Evolutionary conservation across 2,113 vertebrate genomes (phyloP).

Genomic region (Apodemus sylvaticus): DNA sequence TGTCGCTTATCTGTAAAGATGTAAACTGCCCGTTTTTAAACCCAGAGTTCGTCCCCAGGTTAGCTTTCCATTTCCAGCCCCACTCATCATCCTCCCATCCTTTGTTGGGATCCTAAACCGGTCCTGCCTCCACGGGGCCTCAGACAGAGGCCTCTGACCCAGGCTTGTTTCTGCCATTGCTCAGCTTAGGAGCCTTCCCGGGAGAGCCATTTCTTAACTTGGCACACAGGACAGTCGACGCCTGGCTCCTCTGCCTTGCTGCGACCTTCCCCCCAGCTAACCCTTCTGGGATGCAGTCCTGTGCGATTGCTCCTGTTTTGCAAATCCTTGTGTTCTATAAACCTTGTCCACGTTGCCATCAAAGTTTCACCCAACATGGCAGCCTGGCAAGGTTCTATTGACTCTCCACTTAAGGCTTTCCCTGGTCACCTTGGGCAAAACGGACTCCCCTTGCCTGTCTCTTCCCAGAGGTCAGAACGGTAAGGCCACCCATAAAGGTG

Average conservation of each 20-base stretch:
- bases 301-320: not conserved
- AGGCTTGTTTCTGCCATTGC: not conserved
- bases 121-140: not conserved
- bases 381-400: not conserved
- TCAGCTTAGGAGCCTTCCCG: not conserved
- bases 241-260: not conserved
- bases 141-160: not conserved
- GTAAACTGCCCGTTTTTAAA: not conserved
- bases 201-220: not conserved
- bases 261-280: not conserved
- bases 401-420: not conserved
- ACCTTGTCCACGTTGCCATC: not conserved
- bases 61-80: not conserved
- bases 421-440: not conserved
- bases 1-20: not conserved
- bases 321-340: slow-evolving; percentile 12
- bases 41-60: not conserved
- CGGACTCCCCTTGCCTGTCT: not conserved
- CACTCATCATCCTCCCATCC: not conserved
- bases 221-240: not conserved
- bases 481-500: not conserved
- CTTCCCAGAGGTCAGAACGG: not conserved
- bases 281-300: not conserved
- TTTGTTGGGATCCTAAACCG: not conserved
- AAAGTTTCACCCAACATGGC: not conserved